Evolutionary conservation across 2,113 vertebrate genomes (phyloP).

Genomic region (Pterocles gutturalis): DNA sequence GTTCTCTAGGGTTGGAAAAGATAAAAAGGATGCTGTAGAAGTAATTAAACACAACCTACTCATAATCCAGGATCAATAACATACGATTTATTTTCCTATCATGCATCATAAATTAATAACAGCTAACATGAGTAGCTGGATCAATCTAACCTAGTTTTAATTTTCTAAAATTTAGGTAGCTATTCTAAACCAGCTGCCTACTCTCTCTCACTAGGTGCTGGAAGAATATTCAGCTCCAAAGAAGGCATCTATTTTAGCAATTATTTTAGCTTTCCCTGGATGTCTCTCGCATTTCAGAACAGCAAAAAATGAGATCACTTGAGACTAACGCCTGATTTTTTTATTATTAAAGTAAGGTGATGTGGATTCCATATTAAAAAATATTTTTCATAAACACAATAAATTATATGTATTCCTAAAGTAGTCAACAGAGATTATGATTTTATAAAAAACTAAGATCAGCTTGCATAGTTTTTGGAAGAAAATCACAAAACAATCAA

Average conservation of each 20-base stretch:
- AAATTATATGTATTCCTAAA: background rate
- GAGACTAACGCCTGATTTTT: background rate
- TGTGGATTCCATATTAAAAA: background rate
- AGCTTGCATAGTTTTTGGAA: background rate
- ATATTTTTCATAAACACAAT: background rate
- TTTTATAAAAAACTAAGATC: background rate
- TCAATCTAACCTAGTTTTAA: background rate
- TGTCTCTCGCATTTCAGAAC: background rate
- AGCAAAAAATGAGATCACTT: background rate
- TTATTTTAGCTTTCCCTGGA: background rate
- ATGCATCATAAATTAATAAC: conserved; percentile 21
- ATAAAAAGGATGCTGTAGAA: background rate
- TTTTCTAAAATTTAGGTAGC: background rate
- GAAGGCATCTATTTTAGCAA: rapidly evolving
- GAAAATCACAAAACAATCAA: background rate
- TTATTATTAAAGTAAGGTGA: background rate
- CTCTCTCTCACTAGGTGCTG: background rate
- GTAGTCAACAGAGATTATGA: background rate
- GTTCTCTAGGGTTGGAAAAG: background rate
- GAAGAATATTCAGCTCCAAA: background rate
- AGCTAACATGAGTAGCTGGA: background rate
- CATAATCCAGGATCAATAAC: conserved; percentile 32
- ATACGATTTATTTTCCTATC: conserved; percentile 36
- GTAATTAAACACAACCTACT: conserved; percentile 34
- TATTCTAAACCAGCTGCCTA: background rate